Conservation (phyloP, 1,140 invertebrate species). For the Cyclina sinensis region DNA sequence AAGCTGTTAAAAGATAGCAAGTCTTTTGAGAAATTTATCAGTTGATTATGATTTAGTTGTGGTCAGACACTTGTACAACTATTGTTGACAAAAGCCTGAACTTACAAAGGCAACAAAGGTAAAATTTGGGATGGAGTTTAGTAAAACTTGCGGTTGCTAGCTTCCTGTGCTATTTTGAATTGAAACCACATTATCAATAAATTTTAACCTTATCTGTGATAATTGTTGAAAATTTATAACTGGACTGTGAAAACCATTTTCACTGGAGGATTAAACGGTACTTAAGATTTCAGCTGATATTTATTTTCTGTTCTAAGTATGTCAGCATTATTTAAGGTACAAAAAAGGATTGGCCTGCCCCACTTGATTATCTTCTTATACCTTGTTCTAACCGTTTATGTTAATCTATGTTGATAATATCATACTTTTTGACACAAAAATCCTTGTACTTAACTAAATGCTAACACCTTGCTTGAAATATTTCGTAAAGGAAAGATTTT, state of each 20-base stretch:
- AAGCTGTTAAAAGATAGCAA: too few relatives aligned
- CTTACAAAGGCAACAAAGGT: background rate
- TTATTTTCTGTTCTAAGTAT: background rate
- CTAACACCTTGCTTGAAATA: background rate
- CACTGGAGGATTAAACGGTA: background rate
- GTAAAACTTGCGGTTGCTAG: background rate
- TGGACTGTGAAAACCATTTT: background rate
- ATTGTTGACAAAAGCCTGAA: too few relatives aligned
- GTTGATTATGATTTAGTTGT: too few relatives aligned
- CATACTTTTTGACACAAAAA: background rate
- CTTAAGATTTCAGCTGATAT: background rate
- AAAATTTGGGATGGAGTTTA: background rate
- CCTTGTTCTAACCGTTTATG: background rate
- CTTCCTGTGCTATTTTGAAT: background rate
- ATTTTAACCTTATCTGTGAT: conserved; percentile 3
- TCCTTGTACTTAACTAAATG: background rate
- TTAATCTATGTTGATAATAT: background rate
- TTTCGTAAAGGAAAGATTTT: background rate
- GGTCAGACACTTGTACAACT: too few relatives aligned
- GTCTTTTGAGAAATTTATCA: too few relatives aligned
- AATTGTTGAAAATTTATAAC: background rate
- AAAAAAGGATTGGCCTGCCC: background rate
- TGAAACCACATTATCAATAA: conserved; percentile 7
- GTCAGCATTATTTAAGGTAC: background rate
- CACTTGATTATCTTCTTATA: background rate